These are phyloP conservation scores for Lates japonicus DNA, from an alignment of 2,797 vertebrate species.

Conservation along the genomic window DNA sequence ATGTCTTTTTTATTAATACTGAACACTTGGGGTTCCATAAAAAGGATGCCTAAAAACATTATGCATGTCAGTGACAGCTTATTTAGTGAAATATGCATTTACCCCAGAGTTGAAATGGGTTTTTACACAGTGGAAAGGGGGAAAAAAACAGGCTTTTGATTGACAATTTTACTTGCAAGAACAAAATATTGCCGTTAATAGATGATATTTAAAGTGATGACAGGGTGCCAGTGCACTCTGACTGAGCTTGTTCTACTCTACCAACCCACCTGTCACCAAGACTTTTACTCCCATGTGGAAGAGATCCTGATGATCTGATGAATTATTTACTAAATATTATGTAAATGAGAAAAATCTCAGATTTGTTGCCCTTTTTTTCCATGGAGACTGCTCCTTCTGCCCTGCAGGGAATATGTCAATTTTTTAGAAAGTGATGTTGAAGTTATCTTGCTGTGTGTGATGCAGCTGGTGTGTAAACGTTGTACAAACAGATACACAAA, in stretches of 20 bases:
- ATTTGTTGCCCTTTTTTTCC: constrained; percentile 23
- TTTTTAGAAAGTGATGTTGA: constrained; percentile 6
- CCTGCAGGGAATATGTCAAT: constrained; percentile 31
- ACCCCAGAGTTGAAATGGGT: neutral
- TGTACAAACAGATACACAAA: neutral
- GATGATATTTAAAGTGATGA: constrained; percentile 25
- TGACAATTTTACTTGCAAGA: constrained; percentile 14
- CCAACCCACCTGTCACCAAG: constrained; percentile 48
- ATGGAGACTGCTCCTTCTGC: constrained; percentile 9
- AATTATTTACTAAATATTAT: constrained; percentile 73
- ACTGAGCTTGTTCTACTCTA: constrained; percentile 18
- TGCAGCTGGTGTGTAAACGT: neutral
- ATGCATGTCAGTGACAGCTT: no score
- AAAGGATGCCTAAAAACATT: no score
- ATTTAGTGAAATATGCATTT: neutral
- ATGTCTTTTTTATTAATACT: neutral
- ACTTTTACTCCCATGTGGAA: constrained; percentile 41
- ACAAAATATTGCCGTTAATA: constrained; percentile 8
- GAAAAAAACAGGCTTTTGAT: neutral
- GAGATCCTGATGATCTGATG: constrained; percentile 50
- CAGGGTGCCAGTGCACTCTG: constrained; percentile 21
- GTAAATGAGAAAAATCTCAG: constrained; percentile 47
- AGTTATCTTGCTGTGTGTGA: constrained; percentile 5
- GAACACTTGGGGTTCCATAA: neutral
- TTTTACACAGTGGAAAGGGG: accelerated